These are phyloP conservation scores for Lepidocolaptes lacrymiger DNA, from an alignment of 2,797 vertebrate species.

Conservation along the genomic window DNA sequence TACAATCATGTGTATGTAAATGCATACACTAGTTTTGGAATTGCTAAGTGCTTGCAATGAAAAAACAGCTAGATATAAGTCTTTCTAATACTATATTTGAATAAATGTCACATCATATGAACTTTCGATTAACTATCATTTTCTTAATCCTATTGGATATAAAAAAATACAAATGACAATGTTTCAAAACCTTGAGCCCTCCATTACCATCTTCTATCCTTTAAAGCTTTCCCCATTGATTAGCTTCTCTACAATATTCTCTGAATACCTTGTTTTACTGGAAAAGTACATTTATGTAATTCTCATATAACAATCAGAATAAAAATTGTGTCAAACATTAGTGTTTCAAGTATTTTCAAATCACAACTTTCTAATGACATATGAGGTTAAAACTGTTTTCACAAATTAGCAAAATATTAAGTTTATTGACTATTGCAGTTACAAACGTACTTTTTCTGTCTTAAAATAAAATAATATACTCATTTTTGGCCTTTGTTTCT, in stretches of 20 bases:
- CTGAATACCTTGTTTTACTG: not conserved
- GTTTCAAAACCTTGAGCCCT: not conserved
- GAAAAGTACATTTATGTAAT: not conserved
- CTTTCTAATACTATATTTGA: not conserved
- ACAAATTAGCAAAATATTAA: not conserved
- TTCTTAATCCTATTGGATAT: not conserved
- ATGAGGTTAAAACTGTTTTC: not conserved
- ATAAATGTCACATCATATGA: not conserved
- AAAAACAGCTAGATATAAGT: not conserved
- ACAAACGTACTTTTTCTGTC: not conserved
- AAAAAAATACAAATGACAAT: not conserved
- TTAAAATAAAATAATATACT: not conserved
- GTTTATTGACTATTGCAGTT: not conserved
- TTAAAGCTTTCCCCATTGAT: not conserved
- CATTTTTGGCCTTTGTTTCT: not conserved
- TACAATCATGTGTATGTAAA: not conserved
- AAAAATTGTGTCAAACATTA: not conserved
- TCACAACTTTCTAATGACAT: not conserved
- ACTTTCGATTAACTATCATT: not conserved
- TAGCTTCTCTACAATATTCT: not conserved
- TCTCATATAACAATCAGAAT: not conserved
- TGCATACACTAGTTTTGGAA: not conserved
- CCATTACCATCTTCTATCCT: not conserved
- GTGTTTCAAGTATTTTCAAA: not conserved
- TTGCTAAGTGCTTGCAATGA: not conserved